phyloP scores from a whole-genome alignment of 1,140 invertebrate species.

The Rhopalosiphum maidis region DNA sequence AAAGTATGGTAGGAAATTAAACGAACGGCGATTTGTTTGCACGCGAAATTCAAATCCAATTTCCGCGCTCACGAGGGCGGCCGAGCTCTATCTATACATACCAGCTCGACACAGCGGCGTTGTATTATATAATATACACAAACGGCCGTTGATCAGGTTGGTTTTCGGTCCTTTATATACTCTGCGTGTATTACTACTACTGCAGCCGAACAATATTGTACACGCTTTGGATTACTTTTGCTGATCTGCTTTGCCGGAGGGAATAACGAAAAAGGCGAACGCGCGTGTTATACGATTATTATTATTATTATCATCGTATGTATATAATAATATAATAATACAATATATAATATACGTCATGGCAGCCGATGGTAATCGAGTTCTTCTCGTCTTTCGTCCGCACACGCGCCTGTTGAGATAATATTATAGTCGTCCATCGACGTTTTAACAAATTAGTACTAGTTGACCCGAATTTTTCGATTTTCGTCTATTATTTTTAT shows the following conservation, averaged over 20 bases:
- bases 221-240: not conserved
- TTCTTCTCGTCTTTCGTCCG: not conserved
- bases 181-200: not conserved
- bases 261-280: conserved; percentile 25
- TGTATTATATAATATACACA: not conserved
- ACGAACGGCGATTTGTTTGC: conserved; percentile 55
- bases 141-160: conserved; percentile 50
- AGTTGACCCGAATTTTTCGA: not conserved
- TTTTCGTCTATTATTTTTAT: conserved; percentile 1
- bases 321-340: not conserved
- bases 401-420: not conserved
- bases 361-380: conserved; percentile 5
- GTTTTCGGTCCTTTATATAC: not conserved
- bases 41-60: conserved; percentile 57
- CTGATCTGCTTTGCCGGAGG: not conserved
- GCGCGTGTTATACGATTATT: not conserved
- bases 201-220: not conserved
- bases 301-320: not conserved
- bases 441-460: conserved; percentile 16
- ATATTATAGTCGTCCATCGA: not conserved
- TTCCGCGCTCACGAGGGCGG: conserved; percentile 10
- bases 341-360: not conserved
- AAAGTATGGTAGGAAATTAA: conserved; percentile 33
- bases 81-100: not conserved
- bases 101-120: not conserved